phyloP scores from a whole-genome alignment of 2,797 vertebrate species.

The Catharus ustulatus region DNA sequence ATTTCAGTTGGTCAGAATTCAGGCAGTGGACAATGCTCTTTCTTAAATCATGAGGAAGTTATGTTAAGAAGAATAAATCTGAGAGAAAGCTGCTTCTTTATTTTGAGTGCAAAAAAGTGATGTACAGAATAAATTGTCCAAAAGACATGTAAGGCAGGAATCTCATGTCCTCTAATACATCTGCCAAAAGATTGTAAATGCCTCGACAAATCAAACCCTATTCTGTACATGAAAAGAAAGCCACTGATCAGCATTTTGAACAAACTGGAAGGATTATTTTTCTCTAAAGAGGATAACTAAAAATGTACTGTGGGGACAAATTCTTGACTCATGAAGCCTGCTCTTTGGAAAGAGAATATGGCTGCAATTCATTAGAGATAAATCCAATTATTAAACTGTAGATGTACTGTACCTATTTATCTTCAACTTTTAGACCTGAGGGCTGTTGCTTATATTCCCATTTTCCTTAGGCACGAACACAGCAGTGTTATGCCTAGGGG shows the following conservation, averaged over 20 bases:
- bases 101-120: not conserved
- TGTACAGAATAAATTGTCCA: not conserved
- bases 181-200: not conserved
- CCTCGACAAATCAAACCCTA: not conserved
- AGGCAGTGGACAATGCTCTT: not conserved
- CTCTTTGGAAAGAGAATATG: not conserved
- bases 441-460: not conserved
- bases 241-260: not conserved
- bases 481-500: not conserved
- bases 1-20: not conserved
- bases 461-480: not conserved
- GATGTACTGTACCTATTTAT: not conserved
- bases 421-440: not conserved
- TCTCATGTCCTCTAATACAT: not conserved
- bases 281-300: not conserved
- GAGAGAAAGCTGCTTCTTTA: not conserved
- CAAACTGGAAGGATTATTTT: not conserved
- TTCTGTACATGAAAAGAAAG: not conserved
- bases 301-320: not conserved
- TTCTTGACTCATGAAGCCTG: not conserved
- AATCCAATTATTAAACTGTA: not conserved
- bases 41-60: not conserved
- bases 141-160: not conserved
- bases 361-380: not conserved
- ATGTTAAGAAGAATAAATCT: not conserved